Conservation (phyloP, 2,113 vertebrate species). For the Eonycteris spelaea region DNA sequence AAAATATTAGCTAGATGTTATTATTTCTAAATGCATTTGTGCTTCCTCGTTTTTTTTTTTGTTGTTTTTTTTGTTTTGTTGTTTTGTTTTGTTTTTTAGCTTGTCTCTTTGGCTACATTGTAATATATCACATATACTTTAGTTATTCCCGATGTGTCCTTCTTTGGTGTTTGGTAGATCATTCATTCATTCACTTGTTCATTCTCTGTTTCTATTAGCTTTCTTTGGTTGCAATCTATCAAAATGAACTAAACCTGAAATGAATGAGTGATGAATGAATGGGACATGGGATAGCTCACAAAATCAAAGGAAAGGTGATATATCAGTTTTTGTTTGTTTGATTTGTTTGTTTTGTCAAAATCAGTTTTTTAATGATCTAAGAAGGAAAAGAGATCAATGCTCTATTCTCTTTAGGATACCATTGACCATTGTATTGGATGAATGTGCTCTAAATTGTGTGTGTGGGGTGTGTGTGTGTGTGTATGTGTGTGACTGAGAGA, state of each 20-base stretch:
- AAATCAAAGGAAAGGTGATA: neutral
- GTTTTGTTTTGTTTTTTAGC: neutral
- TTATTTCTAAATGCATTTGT: neutral
- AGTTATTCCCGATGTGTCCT: neutral
- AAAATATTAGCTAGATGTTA: neutral
- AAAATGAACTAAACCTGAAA: neutral
- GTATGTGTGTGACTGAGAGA: neutral
- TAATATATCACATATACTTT: neutral
- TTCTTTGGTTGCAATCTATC: neutral
- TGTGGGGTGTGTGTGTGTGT: too few species aligned
- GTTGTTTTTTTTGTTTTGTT: too few species aligned
- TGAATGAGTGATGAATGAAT: neutral
- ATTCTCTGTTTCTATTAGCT: neutral
- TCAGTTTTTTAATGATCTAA: neutral
- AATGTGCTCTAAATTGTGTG: neutral
- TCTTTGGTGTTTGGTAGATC: neutral
- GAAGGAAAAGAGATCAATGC: neutral
- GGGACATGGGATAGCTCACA: neutral
- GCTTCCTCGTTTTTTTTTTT: neutral
- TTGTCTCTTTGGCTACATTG: neutral
- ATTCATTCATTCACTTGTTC: neutral
- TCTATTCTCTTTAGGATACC: neutral
- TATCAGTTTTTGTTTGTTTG: neutral
- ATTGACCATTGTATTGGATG: neutral
- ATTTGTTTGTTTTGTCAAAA: neutral